phyloP scores from a whole-genome alignment of 1,140 invertebrate species.

The Heliconius himera region DNA sequence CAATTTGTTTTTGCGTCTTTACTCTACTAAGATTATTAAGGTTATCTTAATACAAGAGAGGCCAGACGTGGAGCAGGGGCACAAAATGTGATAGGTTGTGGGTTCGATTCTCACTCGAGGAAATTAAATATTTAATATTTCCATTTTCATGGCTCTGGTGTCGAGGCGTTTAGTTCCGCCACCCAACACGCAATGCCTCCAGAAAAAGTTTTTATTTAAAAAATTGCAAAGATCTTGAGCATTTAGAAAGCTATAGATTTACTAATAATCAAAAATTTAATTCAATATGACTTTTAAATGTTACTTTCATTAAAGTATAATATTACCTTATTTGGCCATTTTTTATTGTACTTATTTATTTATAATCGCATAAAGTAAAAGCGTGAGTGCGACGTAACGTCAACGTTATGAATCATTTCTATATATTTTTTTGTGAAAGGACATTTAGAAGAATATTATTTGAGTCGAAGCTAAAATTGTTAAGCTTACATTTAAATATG shows the following conservation, averaged over 20 bases:
- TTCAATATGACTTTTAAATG: neutral
- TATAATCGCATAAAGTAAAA: neutral
- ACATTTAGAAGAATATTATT: neutral
- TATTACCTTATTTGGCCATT: neutral
- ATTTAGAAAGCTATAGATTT: neutral
- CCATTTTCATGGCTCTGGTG: too few relatives aligned
- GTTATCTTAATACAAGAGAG: conserved; percentile 29
- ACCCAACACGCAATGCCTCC: too few relatives aligned
- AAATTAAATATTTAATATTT: too few relatives aligned
- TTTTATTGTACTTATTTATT: neutral
- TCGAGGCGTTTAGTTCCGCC: too few relatives aligned
- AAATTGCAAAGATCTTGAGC: neutral
- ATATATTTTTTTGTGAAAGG: neutral
- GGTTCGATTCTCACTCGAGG: too few relatives aligned
- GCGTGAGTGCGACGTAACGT: neutral
- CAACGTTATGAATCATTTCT: neutral
- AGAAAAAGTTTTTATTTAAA: neutral
- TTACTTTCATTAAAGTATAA: neutral
- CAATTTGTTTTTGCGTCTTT: conserved; percentile 39
- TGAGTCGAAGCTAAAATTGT: neutral
- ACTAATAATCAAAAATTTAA: too few relatives aligned
- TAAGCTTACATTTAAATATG: too few relatives aligned
- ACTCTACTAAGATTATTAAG: conserved; percentile 30
- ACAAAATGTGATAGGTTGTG: too few relatives aligned
- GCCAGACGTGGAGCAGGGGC: too few relatives aligned